Percentiles rank a stretch among this genome's conserved stretches.
Evolutionary conservation across 2,113 vertebrate species (phyloP).

Genomic region (Hucho hucho): DNA sequence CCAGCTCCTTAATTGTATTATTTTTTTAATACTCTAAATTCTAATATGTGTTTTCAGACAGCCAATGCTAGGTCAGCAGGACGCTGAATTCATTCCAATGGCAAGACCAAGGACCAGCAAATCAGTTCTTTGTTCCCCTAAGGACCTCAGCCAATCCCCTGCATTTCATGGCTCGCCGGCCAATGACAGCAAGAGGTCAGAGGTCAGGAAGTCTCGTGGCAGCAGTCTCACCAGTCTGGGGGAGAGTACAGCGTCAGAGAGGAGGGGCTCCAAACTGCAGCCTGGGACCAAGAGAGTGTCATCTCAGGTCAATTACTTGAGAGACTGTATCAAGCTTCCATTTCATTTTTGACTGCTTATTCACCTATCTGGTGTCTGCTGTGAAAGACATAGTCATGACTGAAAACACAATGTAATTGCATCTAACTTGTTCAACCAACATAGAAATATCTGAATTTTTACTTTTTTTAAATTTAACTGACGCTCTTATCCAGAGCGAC

Average conservation of each 20-base stretch:
- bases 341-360: too few relatives aligned
- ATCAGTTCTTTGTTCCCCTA: constrained; percentile 18
- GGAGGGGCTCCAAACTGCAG: constrained; percentile 41
- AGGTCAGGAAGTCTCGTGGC: not conserved
- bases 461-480: too few relatives aligned
- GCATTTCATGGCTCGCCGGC: constrained; percentile 7
- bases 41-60: constrained; percentile 35
- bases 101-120: constrained; percentile 12
- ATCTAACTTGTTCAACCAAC: too few relatives aligned
- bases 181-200: not conserved
- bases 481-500: too few relatives aligned
- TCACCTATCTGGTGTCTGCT: too few relatives aligned
- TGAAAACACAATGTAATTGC: too few relatives aligned
- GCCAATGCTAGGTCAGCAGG: constrained; percentile 15
- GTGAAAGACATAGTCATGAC: too few relatives aligned
- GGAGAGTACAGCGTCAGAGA: constrained; percentile 43
- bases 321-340: not conserved
- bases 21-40: not conserved
- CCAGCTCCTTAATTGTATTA: too few relatives aligned
- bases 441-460: too few relatives aligned
- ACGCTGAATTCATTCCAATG: not conserved
- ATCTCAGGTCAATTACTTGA: constrained; percentile 57
- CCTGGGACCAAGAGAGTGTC: constrained; percentile 19
- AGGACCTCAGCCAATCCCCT: not conserved
- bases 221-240: constrained; percentile 71